phyloP scores from a whole-genome alignment of 2,797 vertebrate genomes.

The Hippocampus kuda region DNA sequence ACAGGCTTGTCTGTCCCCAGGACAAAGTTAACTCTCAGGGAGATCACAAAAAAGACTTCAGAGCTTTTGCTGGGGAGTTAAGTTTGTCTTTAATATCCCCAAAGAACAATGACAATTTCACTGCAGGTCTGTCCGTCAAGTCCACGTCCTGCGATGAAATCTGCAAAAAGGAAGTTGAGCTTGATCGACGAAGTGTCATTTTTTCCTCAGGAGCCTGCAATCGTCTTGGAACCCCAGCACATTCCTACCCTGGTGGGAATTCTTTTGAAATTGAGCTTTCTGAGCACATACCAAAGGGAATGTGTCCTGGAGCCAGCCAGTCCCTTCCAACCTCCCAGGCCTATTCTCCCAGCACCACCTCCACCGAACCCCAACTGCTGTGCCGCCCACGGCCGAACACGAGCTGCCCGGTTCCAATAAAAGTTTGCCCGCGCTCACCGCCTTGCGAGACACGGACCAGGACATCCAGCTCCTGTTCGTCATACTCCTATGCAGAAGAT shows the following conservation, averaged over 20 bases:
- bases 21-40: slow-evolving; percentile 96
- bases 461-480: slow-evolving; percentile 97
- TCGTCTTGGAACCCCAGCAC: slow-evolving; percentile 81
- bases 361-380: slow-evolving; percentile 73
- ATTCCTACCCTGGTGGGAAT: slow-evolving; percentile 86
- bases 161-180: slow-evolving; percentile 89
- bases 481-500: slow-evolving; percentile 94
- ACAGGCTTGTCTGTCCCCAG: slow-evolving; percentile 80
- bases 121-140: slow-evolving; percentile 79
- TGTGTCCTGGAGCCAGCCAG: slow-evolving; percentile 86
- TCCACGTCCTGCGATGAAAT: slow-evolving; percentile 80
- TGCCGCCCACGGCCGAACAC: slow-evolving; percentile 89
- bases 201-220: slow-evolving; percentile 89
- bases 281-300: slow-evolving; percentile 85
- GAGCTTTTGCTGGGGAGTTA: slow-evolving; percentile 79
- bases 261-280: slow-evolving; percentile 89
- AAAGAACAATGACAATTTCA: slow-evolving; percentile 79
- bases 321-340: slow-evolving; percentile 88
- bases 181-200: slow-evolving; percentile 93
- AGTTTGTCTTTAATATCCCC: slow-evolving; percentile 78
- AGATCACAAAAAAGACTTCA: slow-evolving; percentile 93
- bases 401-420: slow-evolving; percentile 99
- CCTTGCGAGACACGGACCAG: slow-evolving; percentile 91
- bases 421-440: slow-evolving; percentile 94
- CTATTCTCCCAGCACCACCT: slow-evolving; percentile 75